These are phyloP conservation scores for Toxotes jaculatrix DNA, from an alignment of 2,113 vertebrate genomes.

Conservation along the genomic window DNA sequence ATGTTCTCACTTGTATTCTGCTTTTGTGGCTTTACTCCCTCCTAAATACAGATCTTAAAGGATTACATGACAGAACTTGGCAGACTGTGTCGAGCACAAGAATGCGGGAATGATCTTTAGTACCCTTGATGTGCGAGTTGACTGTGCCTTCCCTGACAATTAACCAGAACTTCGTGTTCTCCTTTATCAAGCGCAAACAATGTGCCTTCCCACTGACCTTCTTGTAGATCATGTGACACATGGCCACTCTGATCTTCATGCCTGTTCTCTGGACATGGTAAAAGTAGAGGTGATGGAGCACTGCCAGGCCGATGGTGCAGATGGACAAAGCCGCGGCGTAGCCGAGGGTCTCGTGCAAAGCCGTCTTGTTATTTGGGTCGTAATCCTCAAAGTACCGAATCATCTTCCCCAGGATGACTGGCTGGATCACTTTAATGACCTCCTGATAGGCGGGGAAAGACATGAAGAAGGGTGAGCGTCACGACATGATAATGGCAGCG, in stretches of 20 bases:
- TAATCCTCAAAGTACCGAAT: constrained; percentile 89
- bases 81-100: background rate
- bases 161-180: background rate
- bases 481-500: background rate
- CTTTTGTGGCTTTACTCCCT: background rate
- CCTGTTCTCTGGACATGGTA: constrained; percentile 90
- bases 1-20: background rate
- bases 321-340: constrained; percentile 84
- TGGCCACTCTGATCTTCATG: constrained; percentile 92
- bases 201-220: constrained; percentile 85
- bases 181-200: background rate
- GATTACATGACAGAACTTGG: background rate
- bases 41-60: background rate
- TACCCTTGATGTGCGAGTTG: background rate
- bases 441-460: constrained; percentile 81
- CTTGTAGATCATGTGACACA: constrained; percentile 96
- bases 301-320: constrained; percentile 83
- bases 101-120: background rate
- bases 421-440: constrained; percentile 87
- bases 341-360: constrained; percentile 77
- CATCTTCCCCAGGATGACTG: constrained; percentile 90
- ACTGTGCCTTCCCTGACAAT: background rate
- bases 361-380: constrained; percentile 44
- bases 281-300: constrained; percentile 92
- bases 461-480: background rate